Conservation (phyloP, 2,113 vertebrate species). For the Oriolus oriolus region DNA sequence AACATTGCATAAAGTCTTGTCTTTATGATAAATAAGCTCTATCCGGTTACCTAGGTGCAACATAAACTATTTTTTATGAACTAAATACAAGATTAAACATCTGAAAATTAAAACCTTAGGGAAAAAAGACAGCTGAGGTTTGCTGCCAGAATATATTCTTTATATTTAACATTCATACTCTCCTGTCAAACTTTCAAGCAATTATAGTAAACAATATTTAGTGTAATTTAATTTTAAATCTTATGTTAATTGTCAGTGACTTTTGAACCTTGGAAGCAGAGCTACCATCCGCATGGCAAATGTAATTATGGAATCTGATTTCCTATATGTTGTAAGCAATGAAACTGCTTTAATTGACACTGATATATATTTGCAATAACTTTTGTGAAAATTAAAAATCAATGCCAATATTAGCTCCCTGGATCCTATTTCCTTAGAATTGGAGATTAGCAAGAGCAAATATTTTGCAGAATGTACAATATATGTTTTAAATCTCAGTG, state of each 20-base stretch:
- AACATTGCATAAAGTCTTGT: background rate
- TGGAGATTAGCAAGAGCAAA: background rate
- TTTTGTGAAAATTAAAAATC: conserved; percentile 70
- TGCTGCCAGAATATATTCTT: background rate
- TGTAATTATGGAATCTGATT: conserved; percentile 65
- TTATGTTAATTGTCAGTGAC: conserved; percentile 29
- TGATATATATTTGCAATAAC: conserved; percentile 72
- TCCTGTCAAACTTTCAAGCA: conserved; percentile 7
- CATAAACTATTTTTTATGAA: background rate
- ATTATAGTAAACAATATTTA: background rate
- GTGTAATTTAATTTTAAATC: conserved; percentile 42
- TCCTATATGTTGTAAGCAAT: conserved; percentile 56
- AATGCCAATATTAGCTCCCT: conserved; percentile 53
- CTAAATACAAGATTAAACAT: background rate
- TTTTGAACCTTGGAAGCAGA: conserved; percentile 41
- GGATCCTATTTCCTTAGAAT: background rate
- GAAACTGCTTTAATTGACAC: conserved; percentile 70
- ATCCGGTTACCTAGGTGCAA: background rate
- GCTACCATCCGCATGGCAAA: conserved; percentile 29
- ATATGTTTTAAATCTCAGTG: background rate
- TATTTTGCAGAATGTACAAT: background rate
- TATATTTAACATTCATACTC: background rate
- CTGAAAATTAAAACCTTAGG: background rate
- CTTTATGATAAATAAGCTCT: background rate
- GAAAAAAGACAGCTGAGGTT: background rate